Evolutionary conservation across 1,140 invertebrate genomes (phyloP).

Genomic region (Bombus picipes): DNA sequence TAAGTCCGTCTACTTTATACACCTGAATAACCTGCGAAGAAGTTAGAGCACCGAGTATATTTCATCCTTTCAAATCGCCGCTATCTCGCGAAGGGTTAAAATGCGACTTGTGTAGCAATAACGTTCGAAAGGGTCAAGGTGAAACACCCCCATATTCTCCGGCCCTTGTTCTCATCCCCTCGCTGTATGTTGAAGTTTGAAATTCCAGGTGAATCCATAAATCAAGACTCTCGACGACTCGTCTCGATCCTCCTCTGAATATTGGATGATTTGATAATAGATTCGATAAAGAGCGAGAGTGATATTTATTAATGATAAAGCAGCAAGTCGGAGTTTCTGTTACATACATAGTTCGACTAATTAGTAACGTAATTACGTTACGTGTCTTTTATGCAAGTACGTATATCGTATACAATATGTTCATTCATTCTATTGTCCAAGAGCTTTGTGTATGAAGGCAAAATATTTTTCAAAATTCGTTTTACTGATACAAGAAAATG

Average conservation of each 20-base stretch:
- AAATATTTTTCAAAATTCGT: too few species aligned
- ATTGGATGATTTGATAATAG: neutral
- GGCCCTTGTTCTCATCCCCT: too few species aligned
- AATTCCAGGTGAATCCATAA: constrained; percentile 21
- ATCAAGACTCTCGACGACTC: neutral
- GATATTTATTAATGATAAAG: neutral
- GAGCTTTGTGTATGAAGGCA: too few species aligned
- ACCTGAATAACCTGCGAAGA: neutral
- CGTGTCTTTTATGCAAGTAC: too few species aligned
- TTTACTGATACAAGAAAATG: too few species aligned
- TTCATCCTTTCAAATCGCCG: neutral
- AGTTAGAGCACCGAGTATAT: constrained; percentile 1
- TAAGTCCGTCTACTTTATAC: neutral
- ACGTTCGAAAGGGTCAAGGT: constrained; percentile 20
- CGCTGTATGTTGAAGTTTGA: neutral
- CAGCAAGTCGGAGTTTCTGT: neutral
- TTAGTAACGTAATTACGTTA: neutral
- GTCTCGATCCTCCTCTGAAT: neutral
- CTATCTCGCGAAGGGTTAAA: constrained; percentile 16
- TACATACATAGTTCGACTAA: neutral
- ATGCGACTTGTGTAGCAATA: constrained; percentile 13
- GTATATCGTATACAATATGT: too few species aligned
- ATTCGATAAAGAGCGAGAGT: neutral
- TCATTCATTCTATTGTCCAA: neutral
- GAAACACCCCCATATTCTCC: neutral